A percentile compares a stretch with the other conserved stretches of the same genome.
Evolutionary conservation across 2,888 invertebrate genomes (phyloP).

Genomic region (Nemotelus pantherinus): DNA sequence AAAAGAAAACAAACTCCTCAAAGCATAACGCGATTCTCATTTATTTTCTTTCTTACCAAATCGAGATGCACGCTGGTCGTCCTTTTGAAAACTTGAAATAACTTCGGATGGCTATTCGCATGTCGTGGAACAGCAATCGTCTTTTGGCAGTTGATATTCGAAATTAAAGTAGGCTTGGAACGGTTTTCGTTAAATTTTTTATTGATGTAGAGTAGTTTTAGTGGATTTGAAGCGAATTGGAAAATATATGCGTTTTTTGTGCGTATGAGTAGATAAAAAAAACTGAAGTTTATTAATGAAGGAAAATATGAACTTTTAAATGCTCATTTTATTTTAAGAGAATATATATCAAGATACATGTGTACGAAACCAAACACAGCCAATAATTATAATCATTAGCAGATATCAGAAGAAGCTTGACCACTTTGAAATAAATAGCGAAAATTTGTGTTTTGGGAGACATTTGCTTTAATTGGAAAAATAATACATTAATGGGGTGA

Average conservation of each 20-base stretch:
- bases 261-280: not conserved
- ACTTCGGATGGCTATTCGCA: not conserved
- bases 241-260: not conserved
- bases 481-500: too few species aligned
- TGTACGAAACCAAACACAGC: too few species aligned
- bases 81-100: constrained; percentile 3
- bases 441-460: too few species aligned
- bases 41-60: not conserved
- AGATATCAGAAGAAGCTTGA: too few species aligned
- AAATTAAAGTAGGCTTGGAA: not conserved
- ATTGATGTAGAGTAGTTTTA: not conserved
- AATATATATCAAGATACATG: too few species aligned
- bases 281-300: not conserved
- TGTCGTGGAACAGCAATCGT: not conserved
- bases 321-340: not conserved
- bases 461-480: too few species aligned
- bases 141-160: not conserved
- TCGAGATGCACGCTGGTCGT: not conserved
- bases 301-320: not conserved
- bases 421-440: too few species aligned
- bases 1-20: not conserved
- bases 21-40: not conserved
- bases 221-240: not conserved
- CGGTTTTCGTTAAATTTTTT: not conserved
- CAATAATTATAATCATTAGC: too few species aligned